These are phyloP conservation scores for Tadarida brasiliensis DNA, from an alignment of 2,797 vertebrate species.

Conservation along the genomic window DNA sequence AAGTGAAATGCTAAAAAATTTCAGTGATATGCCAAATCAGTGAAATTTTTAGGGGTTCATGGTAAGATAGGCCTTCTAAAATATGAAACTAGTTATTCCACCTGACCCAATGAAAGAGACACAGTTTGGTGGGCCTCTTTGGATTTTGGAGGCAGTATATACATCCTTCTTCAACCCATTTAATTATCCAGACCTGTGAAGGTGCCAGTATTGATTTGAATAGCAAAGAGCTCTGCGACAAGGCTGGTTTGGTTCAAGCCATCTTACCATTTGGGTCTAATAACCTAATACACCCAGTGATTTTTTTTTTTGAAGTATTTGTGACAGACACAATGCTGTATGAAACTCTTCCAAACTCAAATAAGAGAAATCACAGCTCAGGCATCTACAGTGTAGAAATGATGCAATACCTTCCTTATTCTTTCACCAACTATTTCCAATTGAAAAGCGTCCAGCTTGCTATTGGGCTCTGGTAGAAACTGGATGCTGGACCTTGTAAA, in stretches of 20 bases:
- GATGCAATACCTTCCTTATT: not conserved
- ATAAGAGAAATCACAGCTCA: not conserved
- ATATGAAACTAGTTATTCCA: not conserved
- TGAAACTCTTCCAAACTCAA: slow-evolving; percentile 26
- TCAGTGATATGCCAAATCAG: not conserved
- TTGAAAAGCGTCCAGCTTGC: not conserved
- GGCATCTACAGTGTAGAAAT: not conserved
- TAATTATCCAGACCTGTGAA: not conserved
- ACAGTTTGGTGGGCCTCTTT: not conserved
- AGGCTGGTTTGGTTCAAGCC: not conserved
- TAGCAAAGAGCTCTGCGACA: not conserved
- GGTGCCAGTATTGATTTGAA: not conserved
- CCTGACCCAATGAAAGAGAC: not conserved
- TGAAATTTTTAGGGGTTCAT: not conserved
- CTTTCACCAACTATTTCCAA: not conserved
- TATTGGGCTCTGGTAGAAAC: not conserved
- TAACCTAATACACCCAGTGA: not conserved
- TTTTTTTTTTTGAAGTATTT: slow-evolving; percentile 12
- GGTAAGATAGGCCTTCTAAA: slow-evolving; percentile 1
- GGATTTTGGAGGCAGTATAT: not conserved
- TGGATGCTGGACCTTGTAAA: not conserved
- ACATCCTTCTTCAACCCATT: not conserved
- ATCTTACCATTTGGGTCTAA: not conserved
- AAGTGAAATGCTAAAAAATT: not conserved
- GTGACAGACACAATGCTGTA: not conserved